These are phyloP conservation scores for Cathartes aura DNA, from an alignment of 2,113 vertebrate genomes.

Conservation along the genomic window DNA sequence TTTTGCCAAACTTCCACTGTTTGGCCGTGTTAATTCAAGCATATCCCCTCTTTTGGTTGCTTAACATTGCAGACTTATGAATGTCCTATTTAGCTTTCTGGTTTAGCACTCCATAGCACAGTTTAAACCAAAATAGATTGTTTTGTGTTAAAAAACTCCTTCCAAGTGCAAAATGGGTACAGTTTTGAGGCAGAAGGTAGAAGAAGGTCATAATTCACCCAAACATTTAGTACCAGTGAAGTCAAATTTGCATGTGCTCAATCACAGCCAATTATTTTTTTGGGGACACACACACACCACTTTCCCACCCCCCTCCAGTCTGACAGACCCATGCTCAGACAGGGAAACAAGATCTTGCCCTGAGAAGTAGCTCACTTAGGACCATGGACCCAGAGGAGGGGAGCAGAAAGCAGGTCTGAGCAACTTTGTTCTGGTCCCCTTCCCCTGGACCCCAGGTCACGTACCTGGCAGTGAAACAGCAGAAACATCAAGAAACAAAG, in stretches of 20 bases:
- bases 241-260: neutral
- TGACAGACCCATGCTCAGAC: neutral
- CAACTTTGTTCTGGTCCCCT: neutral
- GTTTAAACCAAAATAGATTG: neutral
- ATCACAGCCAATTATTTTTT: neutral
- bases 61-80: neutral
- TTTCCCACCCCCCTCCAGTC: accelerated
- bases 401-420: neutral
- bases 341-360: neutral
- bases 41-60: neutral
- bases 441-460: neutral
- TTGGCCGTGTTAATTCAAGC: neutral
- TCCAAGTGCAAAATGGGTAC: neutral
- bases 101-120: neutral
- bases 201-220: neutral
- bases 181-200: neutral
- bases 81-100: neutral
- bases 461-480: neutral
- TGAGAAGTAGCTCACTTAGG: neutral
- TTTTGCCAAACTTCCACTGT: neutral
- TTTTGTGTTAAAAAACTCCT: neutral
- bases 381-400: neutral
- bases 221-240: neutral
- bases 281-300: no score
- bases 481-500: neutral